These are phyloP conservation scores for Aldabrachelys gigantea DNA, from an alignment of 2,113 vertebrate species.

Conservation along the genomic window DNA sequence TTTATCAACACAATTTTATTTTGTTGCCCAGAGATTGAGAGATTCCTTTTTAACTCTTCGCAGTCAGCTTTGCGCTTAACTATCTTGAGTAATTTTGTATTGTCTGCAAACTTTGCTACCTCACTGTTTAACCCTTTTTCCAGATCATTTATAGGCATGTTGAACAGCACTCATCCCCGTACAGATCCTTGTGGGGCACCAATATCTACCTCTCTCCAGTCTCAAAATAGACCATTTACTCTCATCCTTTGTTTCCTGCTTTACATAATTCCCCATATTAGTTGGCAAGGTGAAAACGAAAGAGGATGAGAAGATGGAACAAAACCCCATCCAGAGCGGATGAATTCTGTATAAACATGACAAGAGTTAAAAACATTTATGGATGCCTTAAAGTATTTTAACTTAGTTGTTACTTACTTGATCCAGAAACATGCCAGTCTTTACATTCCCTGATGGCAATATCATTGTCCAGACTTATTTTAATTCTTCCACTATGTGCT, in stretches of 20 bases:
- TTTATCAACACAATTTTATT: background rate
- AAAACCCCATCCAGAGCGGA: background rate
- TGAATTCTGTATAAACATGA: background rate
- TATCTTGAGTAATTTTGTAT: background rate
- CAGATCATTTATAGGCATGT: too few species aligned
- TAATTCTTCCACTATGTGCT: constrained; percentile 93
- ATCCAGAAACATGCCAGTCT: constrained; percentile 90
- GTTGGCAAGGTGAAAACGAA: background rate
- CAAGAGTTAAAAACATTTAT: background rate
- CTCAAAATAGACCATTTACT: background rate
- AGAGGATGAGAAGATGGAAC: background rate
- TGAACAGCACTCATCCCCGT: background rate
- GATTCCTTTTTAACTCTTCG: background rate
- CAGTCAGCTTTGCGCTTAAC: background rate
- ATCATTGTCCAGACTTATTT: constrained; percentile 86
- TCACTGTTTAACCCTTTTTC: too few species aligned
- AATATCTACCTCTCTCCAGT: background rate
- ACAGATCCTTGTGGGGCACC: background rate
- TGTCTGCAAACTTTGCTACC: background rate
- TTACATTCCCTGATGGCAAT: constrained; percentile 90
- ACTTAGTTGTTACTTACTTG: constrained; percentile 83
- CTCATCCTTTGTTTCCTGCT: background rate
- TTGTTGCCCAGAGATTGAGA: background rate
- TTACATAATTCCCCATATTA: background rate
- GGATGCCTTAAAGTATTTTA: background rate